phyloP scores from a whole-genome alignment of 2,888 invertebrate species.

The Lepetodrilus schrolli region DNA sequence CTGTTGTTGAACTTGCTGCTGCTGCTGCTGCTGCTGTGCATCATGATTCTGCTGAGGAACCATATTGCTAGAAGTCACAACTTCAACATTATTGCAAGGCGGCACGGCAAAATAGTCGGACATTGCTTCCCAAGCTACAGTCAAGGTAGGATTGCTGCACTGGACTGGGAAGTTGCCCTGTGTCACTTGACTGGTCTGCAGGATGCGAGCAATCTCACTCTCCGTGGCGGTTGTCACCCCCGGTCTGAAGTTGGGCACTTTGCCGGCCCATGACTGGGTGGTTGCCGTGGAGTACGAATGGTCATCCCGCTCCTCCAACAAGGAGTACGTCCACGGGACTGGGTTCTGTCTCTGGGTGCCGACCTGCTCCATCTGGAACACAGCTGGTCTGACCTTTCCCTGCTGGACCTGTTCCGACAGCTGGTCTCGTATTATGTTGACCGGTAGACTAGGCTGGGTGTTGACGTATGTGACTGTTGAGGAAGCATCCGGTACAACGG shows the following conservation, averaged over 20 bases:
- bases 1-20: slow-evolving; percentile 13
- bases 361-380: slow-evolving; percentile 29
- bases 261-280: background rate
- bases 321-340: background rate
- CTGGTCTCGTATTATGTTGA: slow-evolving; percentile 32
- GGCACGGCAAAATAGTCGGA: slow-evolving; percentile 22
- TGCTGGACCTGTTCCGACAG: slow-evolving; percentile 38
- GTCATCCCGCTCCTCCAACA: background rate
- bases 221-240: background rate
- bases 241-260: slow-evolving; percentile 4
- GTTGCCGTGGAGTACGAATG: slow-evolving; percentile 1
- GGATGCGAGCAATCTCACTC: slow-evolving; percentile 7
- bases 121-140: slow-evolving; percentile 23
- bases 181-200: background rate
- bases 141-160: background rate
- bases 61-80: slow-evolving; percentile 1
- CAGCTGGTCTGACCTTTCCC: slow-evolving; percentile 41
- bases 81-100: background rate
- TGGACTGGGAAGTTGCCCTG: slow-evolving; percentile 6
- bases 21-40: slow-evolving; percentile 9
- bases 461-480: slow-evolving; percentile 36
- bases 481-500: slow-evolving; percentile 45
- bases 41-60: slow-evolving; percentile 26
- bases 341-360: slow-evolving; percentile 7
- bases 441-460: slow-evolving; percentile 41